Conservation (phyloP, 2,797 vertebrate genomes). For the Mormyrops boulengeri region DNA sequence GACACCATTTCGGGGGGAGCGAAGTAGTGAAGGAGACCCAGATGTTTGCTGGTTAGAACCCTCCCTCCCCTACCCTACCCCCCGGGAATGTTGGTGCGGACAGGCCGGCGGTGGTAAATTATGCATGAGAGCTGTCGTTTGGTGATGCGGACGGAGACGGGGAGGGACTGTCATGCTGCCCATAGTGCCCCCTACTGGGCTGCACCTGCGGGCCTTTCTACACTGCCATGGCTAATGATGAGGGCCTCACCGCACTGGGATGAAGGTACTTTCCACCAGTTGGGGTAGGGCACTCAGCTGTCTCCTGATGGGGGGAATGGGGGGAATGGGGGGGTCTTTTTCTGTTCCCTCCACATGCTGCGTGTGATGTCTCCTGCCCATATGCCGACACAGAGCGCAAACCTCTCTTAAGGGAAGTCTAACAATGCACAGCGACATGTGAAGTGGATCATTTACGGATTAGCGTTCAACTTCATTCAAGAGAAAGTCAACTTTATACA, state of each 20-base stretch:
- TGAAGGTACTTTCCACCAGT: neutral
- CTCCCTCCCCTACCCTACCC: conserved; percentile 22
- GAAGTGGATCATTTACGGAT: neutral
- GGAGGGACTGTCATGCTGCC: conserved; percentile 27
- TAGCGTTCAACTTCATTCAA: neutral
- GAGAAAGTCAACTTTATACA: neutral
- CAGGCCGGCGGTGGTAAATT: conserved; percentile 51
- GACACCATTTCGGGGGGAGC: conserved; percentile 11
- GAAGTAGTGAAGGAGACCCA: conserved; percentile 18
- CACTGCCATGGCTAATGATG: neutral
- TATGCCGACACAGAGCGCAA: neutral
- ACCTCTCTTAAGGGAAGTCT: neutral
- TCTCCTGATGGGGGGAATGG: neutral
- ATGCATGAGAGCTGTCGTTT: conserved; percentile 46
- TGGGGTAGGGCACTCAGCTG: neutral
- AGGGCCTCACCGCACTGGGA: neutral
- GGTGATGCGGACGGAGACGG: neutral
- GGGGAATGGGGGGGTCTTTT: neutral
- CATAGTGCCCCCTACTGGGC: conserved; percentile 30
- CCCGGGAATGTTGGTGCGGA: neutral
- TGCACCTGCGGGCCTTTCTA: conserved; percentile 49
- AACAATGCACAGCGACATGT: neutral
- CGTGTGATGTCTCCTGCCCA: neutral
- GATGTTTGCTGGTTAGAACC: conserved; percentile 24
- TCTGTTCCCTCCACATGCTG: neutral